Evolutionary conservation across 1,140 invertebrate genomes (phyloP), one percentile per base, ranked within the genome.

Genomic region (Centruroides sculpturatus): DNA sequence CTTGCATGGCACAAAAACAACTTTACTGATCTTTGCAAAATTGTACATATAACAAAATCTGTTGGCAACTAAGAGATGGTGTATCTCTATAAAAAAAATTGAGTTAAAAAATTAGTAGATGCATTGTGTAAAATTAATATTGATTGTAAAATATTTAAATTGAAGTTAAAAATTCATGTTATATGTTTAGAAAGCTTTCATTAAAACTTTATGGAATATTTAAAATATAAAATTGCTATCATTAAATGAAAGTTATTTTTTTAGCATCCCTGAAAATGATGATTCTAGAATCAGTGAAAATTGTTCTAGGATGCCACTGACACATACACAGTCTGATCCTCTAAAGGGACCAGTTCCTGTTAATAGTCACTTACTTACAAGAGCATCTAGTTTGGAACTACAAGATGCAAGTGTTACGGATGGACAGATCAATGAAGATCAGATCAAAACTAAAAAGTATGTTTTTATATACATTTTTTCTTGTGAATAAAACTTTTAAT

Each of bases 311-410:
- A 59, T 54, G 35, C 54, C 61, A 6, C 12, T 57, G 13, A 35
- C 58, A 50, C 57, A 63, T 8, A 36, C 55, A 41, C 47, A 35
- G 41, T 11, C 57, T n/a, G 62, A 64, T 55, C 13, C 58, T 48
- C 11, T 11, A 9, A 41, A 47, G 23, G 60, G 64, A 5, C 82
- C 82, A 35, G 76, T 83, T 48, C 76, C 82, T 58, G 81, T 82
- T 12, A 85, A 85, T 70, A 80, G 80, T 65, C 83, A 85, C 71
- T 71, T 85, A 5, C 78, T 83, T 66, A 78, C 76, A 68, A 74
- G 76, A 71, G 71, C 74, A 51, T 79, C 78, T 36, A 77, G 71
- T 59, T 67, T 81, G 52, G 75, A 79, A 71, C 71, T 62, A 59
- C 52, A 57, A 35, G 61, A 63, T 13, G 3, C 36, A 11, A 52